Conservation (phyloP, 1,140 invertebrate species). For the Dryas iulia region DNA sequence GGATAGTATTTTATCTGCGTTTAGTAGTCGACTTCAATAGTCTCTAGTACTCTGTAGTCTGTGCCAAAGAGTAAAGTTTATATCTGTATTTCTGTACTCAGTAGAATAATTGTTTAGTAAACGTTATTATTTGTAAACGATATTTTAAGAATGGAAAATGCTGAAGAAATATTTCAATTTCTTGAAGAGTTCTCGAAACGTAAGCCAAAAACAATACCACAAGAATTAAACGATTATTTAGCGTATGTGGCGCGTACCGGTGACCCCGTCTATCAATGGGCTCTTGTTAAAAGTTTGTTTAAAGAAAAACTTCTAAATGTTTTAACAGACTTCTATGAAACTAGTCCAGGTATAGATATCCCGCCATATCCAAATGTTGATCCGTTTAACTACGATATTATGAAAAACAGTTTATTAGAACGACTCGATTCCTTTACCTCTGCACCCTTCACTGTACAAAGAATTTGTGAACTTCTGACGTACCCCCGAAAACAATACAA, state of each 20-base stretch:
- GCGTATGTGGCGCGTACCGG: conserved; percentile 95
- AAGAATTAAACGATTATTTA: conserved; percentile 94
- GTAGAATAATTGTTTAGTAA: background rate
- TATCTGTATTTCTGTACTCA: background rate
- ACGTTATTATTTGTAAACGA: background rate
- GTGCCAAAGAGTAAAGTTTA: no score
- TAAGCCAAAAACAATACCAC: conserved; percentile 90
- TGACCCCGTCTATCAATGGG: conserved; percentile 96
- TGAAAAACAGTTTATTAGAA: conserved; percentile 92
- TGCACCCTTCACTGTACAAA: conserved; percentile 97
- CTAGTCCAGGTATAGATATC: conserved; percentile 86
- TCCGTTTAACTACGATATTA: conserved; percentile 93
- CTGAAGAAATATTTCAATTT: conserved; percentile 90
- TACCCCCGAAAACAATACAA: conserved; percentile 96
- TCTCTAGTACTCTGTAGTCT: background rate
- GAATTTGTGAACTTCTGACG: conserved; percentile 95
- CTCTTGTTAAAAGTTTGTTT: conserved; percentile 91
- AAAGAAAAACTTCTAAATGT: conserved; percentile 92
- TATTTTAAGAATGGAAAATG: conserved; percentile 86
- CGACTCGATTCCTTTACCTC: conserved; percentile 91
- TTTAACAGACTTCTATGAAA: conserved; percentile 92
- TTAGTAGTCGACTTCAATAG: no score
- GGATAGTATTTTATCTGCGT: no score
- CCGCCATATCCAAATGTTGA: conserved; percentile 94
- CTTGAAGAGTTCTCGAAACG: conserved; percentile 92